Base-by-base conservation (phyloP, 1,140 invertebrate genomes). In the Diabrotica virgifera region DNA sequence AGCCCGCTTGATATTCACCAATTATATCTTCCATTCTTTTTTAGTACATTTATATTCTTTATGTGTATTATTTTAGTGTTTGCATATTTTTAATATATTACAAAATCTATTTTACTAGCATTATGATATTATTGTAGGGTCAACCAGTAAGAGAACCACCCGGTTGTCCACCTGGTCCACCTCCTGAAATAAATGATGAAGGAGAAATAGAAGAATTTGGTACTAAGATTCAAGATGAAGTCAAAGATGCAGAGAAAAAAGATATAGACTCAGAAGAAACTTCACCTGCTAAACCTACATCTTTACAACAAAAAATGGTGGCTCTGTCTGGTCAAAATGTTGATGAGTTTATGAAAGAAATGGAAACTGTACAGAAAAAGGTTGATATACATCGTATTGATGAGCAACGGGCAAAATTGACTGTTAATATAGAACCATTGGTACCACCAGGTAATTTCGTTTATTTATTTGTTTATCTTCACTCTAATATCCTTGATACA, bases 271-370 rank as follows among this genome's bases (percentile, higher is more conserved):
- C 36, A 12, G 60, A 53, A 2, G 66, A 72, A 52, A 64, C 70
- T 59, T 61, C 77, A 1, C 81, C 84, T 59, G 82, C 85, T 0
- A 90, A 91, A 72, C 89, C 90, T 1, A 91, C 89, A 0, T 86
- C 86, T 1, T 74, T 93, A 9, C 91, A 94, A 70, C 90, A 93
- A 66, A 88, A 90, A 75, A 93, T 94, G 90, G 82, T 94, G 64
- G 88, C 88, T 6, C 86, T 94, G 74, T 89, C 91, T 12, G 93
- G 92, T 4, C 92, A 95, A 80, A 92, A 95, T 75, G 90, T 94
- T n/a, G 93, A 95, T 73, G 88, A 92, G 53, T 94, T 94, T 74
- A 94, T 94, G 89, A 91, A 92, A 75, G 93, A 95, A 82, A 92
- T 92, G 89, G 91, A 93, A 80, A 89, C 90, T 52, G 90, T 91